These are phyloP conservation scores for Hippocampus comes DNA, from an alignment of 2,113 vertebrate species.

Conservation along the genomic window DNA sequence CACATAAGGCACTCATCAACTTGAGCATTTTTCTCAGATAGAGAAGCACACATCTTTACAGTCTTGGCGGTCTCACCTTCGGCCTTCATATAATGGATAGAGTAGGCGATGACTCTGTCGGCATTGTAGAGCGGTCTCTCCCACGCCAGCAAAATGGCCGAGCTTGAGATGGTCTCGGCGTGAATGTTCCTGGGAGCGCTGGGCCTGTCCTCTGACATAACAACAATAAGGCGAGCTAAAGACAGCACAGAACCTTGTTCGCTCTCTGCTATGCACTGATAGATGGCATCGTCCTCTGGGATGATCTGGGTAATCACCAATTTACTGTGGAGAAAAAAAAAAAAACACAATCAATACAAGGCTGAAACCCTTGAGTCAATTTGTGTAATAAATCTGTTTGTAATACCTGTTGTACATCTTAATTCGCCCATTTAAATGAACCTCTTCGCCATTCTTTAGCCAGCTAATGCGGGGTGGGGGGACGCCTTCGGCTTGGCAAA, in stretches of 20 bases:
- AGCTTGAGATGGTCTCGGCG: slow-evolving; percentile 95
- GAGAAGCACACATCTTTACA: not conserved
- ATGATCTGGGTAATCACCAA: slow-evolving; percentile 98
- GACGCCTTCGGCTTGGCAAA: slow-evolving; percentile 89
- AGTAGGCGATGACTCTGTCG: slow-evolving; percentile 96
- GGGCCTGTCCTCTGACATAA: slow-evolving; percentile 95
- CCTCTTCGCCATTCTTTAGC: slow-evolving; percentile 89
- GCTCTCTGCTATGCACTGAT: slow-evolving; percentile 93
- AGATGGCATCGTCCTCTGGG: slow-evolving; percentile 95
- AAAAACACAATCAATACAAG: slow-evolving; percentile 4
- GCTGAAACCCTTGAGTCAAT: not conserved
- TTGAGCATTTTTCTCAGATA: not conserved
- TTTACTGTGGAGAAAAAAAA: slow-evolving; percentile 74
- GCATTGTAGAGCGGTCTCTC: slow-evolving; percentile 91
- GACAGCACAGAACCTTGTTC: slow-evolving; percentile 85
- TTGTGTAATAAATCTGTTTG: not conserved
- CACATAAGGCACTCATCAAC: slow-evolving; percentile 19
- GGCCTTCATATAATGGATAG: slow-evolving; percentile 96
- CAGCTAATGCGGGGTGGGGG: slow-evolving; percentile 86
- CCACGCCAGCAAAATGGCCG: slow-evolving; percentile 95
- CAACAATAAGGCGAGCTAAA: slow-evolving; percentile 86
- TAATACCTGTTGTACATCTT: slow-evolving; percentile 95
- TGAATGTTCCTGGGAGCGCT: slow-evolving; percentile 88
- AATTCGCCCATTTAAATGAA: slow-evolving; percentile 93
- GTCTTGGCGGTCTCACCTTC: slow-evolving; percentile 78